phyloP scores from a whole-genome alignment of 2,797 vertebrate species.

The Champsocephalus esox region DNA sequence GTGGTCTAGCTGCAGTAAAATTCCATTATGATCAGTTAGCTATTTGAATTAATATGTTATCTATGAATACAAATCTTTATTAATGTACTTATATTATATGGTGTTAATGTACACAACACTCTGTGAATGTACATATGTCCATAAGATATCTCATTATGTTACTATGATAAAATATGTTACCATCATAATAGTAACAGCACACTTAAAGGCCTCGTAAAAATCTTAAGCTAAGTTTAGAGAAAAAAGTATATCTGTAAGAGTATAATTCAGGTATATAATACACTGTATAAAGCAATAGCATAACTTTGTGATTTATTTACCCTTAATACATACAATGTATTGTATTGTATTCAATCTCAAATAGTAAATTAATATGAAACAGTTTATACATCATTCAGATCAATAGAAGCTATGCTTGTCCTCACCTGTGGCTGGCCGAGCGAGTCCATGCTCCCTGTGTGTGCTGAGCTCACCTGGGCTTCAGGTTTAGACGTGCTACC shows the following conservation, averaged over 20 bases:
- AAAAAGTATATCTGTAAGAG: background rate
- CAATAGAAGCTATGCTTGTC: background rate
- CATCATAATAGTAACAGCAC: too few species aligned
- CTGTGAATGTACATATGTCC: background rate
- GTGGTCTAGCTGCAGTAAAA: constrained; percentile 64
- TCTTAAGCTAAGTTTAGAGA: background rate
- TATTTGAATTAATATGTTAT: constrained; percentile 3
- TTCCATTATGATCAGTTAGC: constrained; percentile 56
- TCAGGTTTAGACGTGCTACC: constrained; percentile 35
- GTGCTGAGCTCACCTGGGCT: constrained; percentile 49
- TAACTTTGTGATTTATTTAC: background rate
- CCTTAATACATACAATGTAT: background rate
- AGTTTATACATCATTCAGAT: background rate
- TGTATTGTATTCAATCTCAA: background rate
- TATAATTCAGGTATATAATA: background rate
- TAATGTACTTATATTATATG: background rate
- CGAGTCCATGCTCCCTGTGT: constrained; percentile 60
- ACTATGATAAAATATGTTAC: background rate
- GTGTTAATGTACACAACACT: background rate
- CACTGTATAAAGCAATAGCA: background rate
- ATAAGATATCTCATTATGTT: background rate
- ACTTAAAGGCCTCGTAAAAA: background rate
- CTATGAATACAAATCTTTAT: background rate
- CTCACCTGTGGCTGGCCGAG: constrained; percentile 70
- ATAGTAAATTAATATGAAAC: background rate